Percentiles rank a stretch among this genome's conserved stretches.
Evolutionary conservation across 2,113 vertebrate species (phyloP).

Genomic region (Polypterus bichir): DNA sequence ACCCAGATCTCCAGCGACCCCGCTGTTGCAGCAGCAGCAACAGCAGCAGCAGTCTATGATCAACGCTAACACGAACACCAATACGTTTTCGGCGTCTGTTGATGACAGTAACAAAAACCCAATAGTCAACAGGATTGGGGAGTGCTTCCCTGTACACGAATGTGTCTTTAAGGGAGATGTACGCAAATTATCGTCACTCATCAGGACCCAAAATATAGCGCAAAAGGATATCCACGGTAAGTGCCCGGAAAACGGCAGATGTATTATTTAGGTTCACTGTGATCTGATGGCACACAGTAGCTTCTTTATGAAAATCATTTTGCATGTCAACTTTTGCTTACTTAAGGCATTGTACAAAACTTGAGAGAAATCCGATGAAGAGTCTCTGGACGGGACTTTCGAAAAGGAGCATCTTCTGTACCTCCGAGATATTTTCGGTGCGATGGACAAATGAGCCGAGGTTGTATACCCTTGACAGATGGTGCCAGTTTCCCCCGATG

Average conservation of each 20-base stretch:
- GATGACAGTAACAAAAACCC: constrained; percentile 58
- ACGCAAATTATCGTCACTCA: constrained; percentile 79
- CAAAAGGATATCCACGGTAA: constrained; percentile 92
- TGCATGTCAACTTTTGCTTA: too few species aligned
- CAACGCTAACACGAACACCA: constrained; percentile 36
- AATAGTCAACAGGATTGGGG: constrained; percentile 34
- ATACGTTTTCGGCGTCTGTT: constrained; percentile 29
- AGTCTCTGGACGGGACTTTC: too few species aligned
- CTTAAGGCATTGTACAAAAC: too few species aligned
- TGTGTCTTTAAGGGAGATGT: constrained; percentile 92
- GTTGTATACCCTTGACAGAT: too few species aligned
- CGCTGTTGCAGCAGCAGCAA: not conserved
- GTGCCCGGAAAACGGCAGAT: constrained; percentile 16
- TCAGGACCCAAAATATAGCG: constrained; percentile 86
- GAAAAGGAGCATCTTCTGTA: too few species aligned
- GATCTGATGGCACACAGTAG: too few species aligned
- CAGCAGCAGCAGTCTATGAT: constrained; percentile 43
- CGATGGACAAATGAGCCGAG: too few species aligned
- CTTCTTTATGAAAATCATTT: too few species aligned
- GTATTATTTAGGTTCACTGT: too few species aligned
- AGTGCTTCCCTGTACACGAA: constrained; percentile 84
- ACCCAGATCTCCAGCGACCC: constrained; percentile 39
- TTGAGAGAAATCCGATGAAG: too few species aligned
- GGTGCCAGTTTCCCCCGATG: too few species aligned
- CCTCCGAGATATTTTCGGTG: too few species aligned